These are phyloP conservation scores for Notodonta dromedarius DNA, from an alignment of 2,888 invertebrate genomes.

Conservation along the genomic window DNA sequence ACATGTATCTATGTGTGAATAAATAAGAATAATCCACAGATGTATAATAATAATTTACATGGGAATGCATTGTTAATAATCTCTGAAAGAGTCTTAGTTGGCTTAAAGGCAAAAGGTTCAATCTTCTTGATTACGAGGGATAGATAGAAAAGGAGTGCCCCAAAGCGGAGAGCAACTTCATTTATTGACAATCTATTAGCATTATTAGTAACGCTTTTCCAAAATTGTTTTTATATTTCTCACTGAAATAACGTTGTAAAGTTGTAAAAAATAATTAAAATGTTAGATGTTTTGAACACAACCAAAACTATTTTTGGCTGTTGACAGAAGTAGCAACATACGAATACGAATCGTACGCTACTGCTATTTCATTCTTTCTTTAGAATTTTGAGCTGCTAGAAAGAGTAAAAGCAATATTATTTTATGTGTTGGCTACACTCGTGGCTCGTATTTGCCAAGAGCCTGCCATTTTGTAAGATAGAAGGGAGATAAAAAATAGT, in stretches of 20 bases:
- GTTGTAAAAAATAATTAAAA: not conserved
- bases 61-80: too few relatives aligned
- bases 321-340: slow-evolving; percentile 62
- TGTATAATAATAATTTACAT: too few relatives aligned
- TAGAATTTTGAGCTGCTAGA: slow-evolving; percentile 28
- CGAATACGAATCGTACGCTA: slow-evolving; percentile 38
- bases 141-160: too few relatives aligned
- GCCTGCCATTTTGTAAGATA: slow-evolving; percentile 85
- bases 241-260: not conserved
- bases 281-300: slow-evolving; percentile 20
- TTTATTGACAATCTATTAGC: too few relatives aligned
- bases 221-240: too few relatives aligned
- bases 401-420: slow-evolving; percentile 46
- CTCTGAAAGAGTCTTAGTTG: too few relatives aligned
- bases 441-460: slow-evolving; percentile 79
- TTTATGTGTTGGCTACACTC: slow-evolving; percentile 67
- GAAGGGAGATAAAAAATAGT: slow-evolving; percentile 84
- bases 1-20: too few relatives aligned
- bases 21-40: too few relatives aligned
- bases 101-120: too few relatives aligned
- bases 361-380: slow-evolving; percentile 46
- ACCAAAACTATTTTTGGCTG: slow-evolving; percentile 56
- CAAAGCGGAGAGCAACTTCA: too few relatives aligned
- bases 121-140: too few relatives aligned
- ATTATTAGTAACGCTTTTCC: too few relatives aligned